phyloP scores from a whole-genome alignment of 2,797 vertebrate genomes.

The Trematomus bernacchii region DNA sequence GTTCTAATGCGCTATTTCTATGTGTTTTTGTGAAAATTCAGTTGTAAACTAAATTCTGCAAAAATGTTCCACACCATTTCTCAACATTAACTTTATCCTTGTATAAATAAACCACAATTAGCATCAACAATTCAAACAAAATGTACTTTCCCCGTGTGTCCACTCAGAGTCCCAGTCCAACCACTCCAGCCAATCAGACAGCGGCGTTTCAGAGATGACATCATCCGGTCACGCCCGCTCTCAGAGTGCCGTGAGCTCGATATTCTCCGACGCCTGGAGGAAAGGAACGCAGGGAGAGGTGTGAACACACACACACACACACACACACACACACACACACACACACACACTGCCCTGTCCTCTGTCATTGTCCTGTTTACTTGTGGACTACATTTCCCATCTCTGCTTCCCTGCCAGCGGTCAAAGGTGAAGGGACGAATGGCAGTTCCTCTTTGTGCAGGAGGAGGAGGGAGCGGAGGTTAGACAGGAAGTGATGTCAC shows the following conservation, averaged over 20 bases:
- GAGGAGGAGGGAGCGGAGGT: conserved; percentile 92
- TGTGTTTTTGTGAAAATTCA: too few species aligned
- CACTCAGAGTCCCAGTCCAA: conserved; percentile 91
- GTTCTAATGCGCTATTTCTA: too few species aligned
- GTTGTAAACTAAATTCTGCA: too few species aligned
- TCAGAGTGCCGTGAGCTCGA: conserved; percentile 97
- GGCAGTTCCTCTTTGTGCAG: conserved; percentile 88
- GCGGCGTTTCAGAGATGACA: conserved; percentile 89
- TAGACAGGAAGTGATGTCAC: conserved; percentile 84
- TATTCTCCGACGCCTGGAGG: conserved; percentile 99
- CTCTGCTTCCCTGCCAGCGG: conserved; percentile 85
- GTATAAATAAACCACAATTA: too few species aligned
- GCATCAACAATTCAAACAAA: too few species aligned
- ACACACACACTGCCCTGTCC: not conserved
- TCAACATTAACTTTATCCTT: too few species aligned
- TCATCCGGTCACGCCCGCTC: conserved; percentile 91
- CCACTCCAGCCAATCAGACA: conserved; percentile 97
- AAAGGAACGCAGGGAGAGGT: conserved; percentile 96
- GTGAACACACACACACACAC: not conserved
- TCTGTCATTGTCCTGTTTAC: conserved; percentile 12
- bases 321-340: not conserved
- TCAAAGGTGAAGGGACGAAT: conserved; percentile 89
- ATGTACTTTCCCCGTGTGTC: not conserved
- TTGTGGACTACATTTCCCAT: conserved; percentile 54
- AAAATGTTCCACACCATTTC: too few species aligned